These are phyloP conservation scores for Archegozetes longisetosus DNA, from an alignment of 1,140 invertebrate genomes.

Conservation along the genomic window DNA sequence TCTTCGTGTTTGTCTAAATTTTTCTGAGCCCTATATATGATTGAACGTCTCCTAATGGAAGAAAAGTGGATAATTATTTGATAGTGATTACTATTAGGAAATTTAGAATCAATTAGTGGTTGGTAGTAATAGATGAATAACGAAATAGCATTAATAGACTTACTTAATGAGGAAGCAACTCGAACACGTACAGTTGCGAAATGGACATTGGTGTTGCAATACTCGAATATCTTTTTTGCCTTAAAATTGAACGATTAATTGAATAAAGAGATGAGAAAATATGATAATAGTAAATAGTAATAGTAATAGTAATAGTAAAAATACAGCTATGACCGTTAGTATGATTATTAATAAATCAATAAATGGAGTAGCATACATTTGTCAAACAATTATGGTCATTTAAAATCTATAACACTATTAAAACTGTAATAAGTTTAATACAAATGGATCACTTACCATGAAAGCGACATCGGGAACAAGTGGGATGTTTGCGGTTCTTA, in stretches of 20 bases:
- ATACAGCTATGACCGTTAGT: no score
- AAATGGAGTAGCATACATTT: no score
- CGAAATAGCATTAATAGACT: no score
- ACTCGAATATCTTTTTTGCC: slow-evolving; percentile 6
- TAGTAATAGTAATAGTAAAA: no score
- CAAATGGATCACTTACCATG: neutral
- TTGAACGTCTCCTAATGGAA: slow-evolving; percentile 5
- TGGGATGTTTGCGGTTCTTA: slow-evolving; percentile 13
- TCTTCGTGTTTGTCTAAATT: slow-evolving; percentile 9
- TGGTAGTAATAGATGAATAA: no score
- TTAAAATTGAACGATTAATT: neutral
- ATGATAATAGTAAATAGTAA: no score
- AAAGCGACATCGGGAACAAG: slow-evolving; percentile 11
- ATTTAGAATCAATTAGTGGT: no score
- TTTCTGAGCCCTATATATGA: slow-evolving; percentile 12
- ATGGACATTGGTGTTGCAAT: slow-evolving; percentile 13
- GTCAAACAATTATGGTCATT: no score
- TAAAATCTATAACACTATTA: no score
- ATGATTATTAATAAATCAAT: no score
- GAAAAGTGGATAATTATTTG: neutral
- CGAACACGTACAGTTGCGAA: slow-evolving; percentile 5
- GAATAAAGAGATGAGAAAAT: no score
- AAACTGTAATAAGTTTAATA: neutral
- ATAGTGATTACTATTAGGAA: neutral
- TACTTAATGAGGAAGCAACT: slow-evolving; percentile 11